These are phyloP conservation scores for Patella depressa DNA, from an alignment of 2,888 invertebrate genomes.

Conservation along the genomic window DNA sequence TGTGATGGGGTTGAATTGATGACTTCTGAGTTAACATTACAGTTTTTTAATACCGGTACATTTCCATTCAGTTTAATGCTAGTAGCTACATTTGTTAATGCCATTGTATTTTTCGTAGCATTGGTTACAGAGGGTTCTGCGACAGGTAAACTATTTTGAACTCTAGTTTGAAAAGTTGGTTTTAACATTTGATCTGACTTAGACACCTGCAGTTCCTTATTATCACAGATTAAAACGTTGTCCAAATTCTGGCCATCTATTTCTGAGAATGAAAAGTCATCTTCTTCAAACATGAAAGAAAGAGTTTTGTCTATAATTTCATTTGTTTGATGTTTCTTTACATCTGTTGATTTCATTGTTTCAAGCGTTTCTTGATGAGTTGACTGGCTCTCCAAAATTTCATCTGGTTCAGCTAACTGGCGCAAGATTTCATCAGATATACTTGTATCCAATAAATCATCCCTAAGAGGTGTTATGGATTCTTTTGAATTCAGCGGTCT, in stretches of 20 bases:
- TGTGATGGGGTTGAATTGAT: not conserved
- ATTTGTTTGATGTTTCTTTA: not conserved
- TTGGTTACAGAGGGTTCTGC: no score
- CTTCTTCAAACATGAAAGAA: not conserved
- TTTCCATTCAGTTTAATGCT: no score
- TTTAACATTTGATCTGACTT: no score
- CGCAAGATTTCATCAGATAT: conserved; percentile 54
- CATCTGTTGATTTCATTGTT: not conserved
- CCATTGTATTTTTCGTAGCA: no score
- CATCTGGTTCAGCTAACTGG: conserved; percentile 55
- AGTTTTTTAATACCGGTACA: no score
- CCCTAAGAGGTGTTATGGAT: not conserved
- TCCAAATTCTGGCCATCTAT: not conserved
- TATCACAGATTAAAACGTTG: no score
- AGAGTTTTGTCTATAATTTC: not conserved
- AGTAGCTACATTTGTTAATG: no score
- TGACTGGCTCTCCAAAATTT: conserved; percentile 48
- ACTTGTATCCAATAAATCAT: conserved; percentile 47
- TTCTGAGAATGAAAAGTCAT: not conserved
- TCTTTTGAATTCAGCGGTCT: not conserved
- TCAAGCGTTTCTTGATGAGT: conserved; percentile 8
- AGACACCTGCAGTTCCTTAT: no score
- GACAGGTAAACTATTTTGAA: no score
- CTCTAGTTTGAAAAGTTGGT: no score
- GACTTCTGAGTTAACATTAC: no score